phyloP scores from a whole-genome alignment of 2,888 invertebrate genomes.

The Litoditis marina region DNA sequence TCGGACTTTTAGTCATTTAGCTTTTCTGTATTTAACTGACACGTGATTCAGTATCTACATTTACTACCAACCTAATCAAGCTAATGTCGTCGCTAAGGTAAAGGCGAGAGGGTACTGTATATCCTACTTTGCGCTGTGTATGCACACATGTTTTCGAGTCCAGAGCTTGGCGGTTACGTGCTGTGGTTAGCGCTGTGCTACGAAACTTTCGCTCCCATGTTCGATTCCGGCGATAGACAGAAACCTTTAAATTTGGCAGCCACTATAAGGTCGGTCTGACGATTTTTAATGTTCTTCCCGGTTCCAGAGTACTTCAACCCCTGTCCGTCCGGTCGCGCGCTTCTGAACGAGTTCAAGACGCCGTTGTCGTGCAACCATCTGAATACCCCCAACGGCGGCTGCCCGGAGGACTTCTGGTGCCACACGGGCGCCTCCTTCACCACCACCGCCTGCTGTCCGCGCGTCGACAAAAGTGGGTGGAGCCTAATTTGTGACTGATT shows the following conservation, averaged over 20 bases:
- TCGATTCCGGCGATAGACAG: too few relatives aligned
- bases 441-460: slow-evolving; percentile 58
- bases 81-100: too few relatives aligned
- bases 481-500: too few relatives aligned
- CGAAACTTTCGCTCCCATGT: too few relatives aligned
- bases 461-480: slow-evolving; percentile 9
- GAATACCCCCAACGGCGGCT: slow-evolving; percentile 57
- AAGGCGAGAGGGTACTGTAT: too few relatives aligned
- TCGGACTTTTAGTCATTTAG: too few relatives aligned
- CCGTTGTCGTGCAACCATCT: slow-evolving; percentile 58
- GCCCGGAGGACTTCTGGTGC: slow-evolving; percentile 51
- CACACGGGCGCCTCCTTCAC: slow-evolving; percentile 51
- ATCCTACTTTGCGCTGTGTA: too few relatives aligned
- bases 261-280: too few relatives aligned
- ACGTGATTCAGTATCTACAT: slow-evolving; percentile 17
- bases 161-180: too few relatives aligned
- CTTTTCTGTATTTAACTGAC: not conserved
- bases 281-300: slow-evolving; percentile 1
- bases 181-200: too few relatives aligned
- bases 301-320: slow-evolving; percentile 50
- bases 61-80: slow-evolving; percentile 23
- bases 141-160: too few relatives aligned
- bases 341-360: slow-evolving; percentile 53
- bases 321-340: slow-evolving; percentile 52
- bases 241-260: too few relatives aligned